Evolutionary conservation across 1,140 invertebrate genomes (phyloP).

Genomic region (Pemphigus obesinymphae): DNA sequence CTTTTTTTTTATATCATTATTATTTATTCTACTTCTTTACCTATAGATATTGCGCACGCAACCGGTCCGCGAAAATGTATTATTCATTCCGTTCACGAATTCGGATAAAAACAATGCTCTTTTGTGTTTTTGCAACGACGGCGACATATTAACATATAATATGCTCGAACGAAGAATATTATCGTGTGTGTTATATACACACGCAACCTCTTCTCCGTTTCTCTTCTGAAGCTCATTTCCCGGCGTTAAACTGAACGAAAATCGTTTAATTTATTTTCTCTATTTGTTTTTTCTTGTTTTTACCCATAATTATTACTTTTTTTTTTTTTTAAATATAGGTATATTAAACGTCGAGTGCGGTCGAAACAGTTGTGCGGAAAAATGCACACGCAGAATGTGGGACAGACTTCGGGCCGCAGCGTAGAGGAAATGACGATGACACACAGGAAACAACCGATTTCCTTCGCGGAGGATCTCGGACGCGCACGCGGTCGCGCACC

Average conservation of each 20-base stretch:
- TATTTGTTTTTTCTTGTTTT: neutral
- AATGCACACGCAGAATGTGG: neutral
- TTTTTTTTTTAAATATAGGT: neutral
- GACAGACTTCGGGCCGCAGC: no score
- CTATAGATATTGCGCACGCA: neutral
- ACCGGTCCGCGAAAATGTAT: slow-evolving; percentile 37
- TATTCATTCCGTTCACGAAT: slow-evolving; percentile 37
- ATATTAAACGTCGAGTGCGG: neutral
- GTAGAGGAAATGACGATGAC: neutral
- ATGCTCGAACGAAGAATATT: neutral
- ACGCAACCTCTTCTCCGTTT: slow-evolving; percentile 3
- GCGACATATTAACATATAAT: slow-evolving; percentile 18
- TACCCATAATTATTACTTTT: slow-evolving; percentile 20
- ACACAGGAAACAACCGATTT: slow-evolving; percentile 25
- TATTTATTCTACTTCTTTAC: neutral
- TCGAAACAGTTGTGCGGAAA: neutral
- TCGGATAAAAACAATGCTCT: slow-evolving; percentile 40
- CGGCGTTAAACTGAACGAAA: no score
- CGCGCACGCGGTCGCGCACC: neutral
- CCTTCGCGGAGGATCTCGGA: neutral
- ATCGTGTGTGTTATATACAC: neutral
- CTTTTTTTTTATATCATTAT: neutral
- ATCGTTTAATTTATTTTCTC: slow-evolving; percentile 1
- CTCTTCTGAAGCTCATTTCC: neutral
- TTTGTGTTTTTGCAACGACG: slow-evolving; percentile 27